phyloP scores from a whole-genome alignment of 2,888 invertebrate species.

The Harmothoe impar region DNA sequence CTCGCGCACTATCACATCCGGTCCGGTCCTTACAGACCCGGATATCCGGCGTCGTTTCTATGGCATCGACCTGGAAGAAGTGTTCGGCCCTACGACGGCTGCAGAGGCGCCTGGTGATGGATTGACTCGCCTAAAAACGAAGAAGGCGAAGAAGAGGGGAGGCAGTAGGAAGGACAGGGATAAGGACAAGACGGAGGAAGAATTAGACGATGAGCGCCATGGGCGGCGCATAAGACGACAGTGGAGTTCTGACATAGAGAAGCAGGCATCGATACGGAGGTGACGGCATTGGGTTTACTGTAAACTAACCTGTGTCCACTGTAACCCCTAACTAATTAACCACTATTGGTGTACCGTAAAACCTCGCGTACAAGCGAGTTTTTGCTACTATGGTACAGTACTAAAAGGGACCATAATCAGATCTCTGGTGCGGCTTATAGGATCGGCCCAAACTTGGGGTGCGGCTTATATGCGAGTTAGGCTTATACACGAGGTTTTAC shows the following conservation, averaged over 20 bases:
- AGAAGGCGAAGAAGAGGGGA: background rate
- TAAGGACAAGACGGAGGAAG: constrained; percentile 6
- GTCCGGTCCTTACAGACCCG: background rate
- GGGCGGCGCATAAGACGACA: background rate
- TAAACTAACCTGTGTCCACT: no score
- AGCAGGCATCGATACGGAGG: background rate
- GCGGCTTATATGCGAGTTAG: no score
- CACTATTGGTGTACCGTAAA: no score
- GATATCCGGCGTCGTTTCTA: background rate
- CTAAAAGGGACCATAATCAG: no score
- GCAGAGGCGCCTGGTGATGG: background rate
- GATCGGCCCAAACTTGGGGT: no score
- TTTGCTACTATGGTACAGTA: no score
- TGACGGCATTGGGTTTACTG: background rate
- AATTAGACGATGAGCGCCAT: background rate
- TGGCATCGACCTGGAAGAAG: constrained; percentile 16
- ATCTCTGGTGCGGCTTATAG: no score
- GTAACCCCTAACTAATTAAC: no score
- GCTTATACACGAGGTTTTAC: no score
- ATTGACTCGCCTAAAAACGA: background rate
- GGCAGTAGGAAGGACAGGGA: background rate
- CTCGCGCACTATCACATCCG: background rate
- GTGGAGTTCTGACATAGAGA: background rate
- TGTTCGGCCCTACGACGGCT: background rate
- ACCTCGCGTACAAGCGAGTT: no score